Percentiles rank a stretch among this genome's conserved stretches.
These are phyloP conservation scores for Bucco capensis DNA, from an alignment of 2,113 vertebrate genomes.

Conservation along the genomic window DNA sequence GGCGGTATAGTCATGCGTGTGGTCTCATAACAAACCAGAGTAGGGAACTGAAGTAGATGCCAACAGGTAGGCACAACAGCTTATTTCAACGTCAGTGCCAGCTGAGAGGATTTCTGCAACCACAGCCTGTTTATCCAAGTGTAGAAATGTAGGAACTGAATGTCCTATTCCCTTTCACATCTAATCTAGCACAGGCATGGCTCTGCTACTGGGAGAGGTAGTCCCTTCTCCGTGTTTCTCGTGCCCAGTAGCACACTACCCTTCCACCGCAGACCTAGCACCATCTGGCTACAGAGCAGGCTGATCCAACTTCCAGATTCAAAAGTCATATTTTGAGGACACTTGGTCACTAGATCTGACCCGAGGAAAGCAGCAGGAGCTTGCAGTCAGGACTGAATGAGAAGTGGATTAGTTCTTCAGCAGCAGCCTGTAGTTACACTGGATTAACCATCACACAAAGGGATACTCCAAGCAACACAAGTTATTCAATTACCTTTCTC, in stretches of 20 bases:
- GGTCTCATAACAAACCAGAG: neutral
- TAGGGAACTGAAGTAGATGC: neutral
- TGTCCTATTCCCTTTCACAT: neutral
- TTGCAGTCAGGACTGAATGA: neutral
- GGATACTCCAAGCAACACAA: neutral
- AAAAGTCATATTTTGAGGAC: too few relatives aligned
- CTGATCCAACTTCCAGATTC: neutral
- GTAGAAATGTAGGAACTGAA: neutral
- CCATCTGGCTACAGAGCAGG: neutral
- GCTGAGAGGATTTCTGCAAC: neutral
- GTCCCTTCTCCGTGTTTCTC: neutral
- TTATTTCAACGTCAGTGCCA: neutral
- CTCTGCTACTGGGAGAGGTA: neutral
- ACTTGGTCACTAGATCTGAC: fast-evolving
- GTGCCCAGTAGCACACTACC: neutral
- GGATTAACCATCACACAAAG: neutral
- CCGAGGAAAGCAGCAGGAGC: neutral
- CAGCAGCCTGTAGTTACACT: neutral
- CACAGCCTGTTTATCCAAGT: neutral
- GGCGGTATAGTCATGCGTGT: neutral
- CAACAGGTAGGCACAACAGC: neutral
- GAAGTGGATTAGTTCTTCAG: neutral
- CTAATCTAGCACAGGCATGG: neutral
- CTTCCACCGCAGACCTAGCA: neutral
- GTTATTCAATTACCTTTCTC: neutral